Evolutionary conservation across 1,140 invertebrate species (phyloP), one percentile per base, ranked within the genome.

Genomic region (Cydia pomonella): DNA sequence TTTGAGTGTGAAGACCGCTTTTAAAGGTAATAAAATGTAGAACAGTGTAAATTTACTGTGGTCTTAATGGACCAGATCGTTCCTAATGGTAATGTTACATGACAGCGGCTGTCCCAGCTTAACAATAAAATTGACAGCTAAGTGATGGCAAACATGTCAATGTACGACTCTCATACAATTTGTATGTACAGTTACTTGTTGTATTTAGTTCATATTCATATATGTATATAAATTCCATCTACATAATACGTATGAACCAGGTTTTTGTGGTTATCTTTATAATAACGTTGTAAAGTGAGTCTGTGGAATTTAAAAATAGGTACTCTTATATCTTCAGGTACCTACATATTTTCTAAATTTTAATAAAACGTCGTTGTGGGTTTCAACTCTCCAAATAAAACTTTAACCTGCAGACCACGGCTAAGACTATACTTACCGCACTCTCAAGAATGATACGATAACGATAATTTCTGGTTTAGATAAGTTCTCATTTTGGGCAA

Each of bases 1-100:
- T 69, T 69, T 9, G 64, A 69, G 64, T 69, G 64, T 69, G 64
- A 69, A 69, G n/a, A 41, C 64, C 33, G 64, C 29, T 69, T 69
- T 16, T 18, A 69, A 69, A 69, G 9, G 64, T 33, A 69, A 69
- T 69, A 69, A 69, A 69, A 69, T 69, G 27, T 69, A 38, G 64
- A 69, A 38, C 64, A n/a, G 64, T 29, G 64, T 69, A 69, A 69
- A 69, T 69, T 69, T 33, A 33, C 16, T 69, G 27, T 69, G 29
- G 33, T 38, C 29, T 69, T 16, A 69, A 69, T 69, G 29, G 64
- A 18, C 29, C 64, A 23, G 13, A 33, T 69, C 29, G 29, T 29
- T 59, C 13, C 16, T 33, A 18, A 38, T 69, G 27, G 6, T 33
- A 18, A 38, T 69, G 27, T 64, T 7, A 69, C 64, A 69, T 33